Conservation (phyloP, 2,113 vertebrate genomes). For the Thalassoma bifasciatum region DNA sequence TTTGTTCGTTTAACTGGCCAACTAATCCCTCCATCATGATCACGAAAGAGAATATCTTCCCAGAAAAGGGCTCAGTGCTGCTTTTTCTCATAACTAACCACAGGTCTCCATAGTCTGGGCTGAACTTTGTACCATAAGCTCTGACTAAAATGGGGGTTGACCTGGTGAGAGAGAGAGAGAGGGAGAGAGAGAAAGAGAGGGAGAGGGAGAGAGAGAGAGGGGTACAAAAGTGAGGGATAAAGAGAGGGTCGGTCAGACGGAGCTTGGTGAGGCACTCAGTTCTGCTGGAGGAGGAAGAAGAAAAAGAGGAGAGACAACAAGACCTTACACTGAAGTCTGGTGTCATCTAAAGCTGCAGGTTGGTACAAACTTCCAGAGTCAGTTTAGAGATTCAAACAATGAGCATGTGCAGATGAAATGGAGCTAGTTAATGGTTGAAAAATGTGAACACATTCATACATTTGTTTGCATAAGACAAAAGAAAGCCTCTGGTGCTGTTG, state of each 20-base stretch:
- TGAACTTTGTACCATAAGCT: slow-evolving; percentile 8
- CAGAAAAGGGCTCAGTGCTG: not conserved
- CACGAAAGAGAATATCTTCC: no score
- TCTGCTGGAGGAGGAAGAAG: not conserved
- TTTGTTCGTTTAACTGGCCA: no score
- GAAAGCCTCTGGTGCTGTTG: not conserved
- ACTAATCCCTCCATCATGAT: no score
- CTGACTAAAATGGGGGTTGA: no score
- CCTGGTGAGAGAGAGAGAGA: not conserved
- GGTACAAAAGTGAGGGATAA: no score
- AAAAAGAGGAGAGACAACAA: not conserved
- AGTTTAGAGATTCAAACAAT: not conserved
- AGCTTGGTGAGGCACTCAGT: not conserved
- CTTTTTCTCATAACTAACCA: not conserved
- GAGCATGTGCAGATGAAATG: no score
- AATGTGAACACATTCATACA: not conserved
- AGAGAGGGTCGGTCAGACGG: not conserved
- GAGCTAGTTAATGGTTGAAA: not conserved
- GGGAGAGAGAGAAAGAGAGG: no score
- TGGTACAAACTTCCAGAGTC: not conserved
- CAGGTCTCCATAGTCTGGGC: not conserved
- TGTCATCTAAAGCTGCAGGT: not conserved
- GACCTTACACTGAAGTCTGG: slow-evolving; percentile 20
- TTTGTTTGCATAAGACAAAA: not conserved
- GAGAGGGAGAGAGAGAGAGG: no score